Evolutionary conservation across 2,888 invertebrate genomes (phyloP), one percentile per base, ranked within the genome.

Genomic region (Calameuta idolon): DNA sequence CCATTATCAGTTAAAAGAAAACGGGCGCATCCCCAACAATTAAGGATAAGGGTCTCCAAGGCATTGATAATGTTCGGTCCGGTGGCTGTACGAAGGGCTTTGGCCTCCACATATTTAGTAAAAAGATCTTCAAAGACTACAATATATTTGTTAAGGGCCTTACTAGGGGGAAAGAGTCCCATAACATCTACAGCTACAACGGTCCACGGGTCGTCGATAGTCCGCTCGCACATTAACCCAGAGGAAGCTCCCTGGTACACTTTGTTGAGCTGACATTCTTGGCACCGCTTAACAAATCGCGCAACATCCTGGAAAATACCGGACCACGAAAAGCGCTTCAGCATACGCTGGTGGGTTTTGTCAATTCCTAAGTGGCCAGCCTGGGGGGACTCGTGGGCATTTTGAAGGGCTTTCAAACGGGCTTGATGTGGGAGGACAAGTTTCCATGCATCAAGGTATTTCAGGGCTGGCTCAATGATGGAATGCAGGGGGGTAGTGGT

Each of bases 11-110:
- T 55, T 34, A 82, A 74, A 81, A 86, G 0, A 9, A 9, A 74
- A 84, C 85, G 11, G 82, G 86, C 23, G 78, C 76, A 35, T 81
- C 85, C 85, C 84, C 85, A 78, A 73, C 74, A 1, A 83, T 86
- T 23, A 79, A 75, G 11, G 77, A 83, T 11, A 23, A 69, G 35
- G 80, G 83, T 71, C 74, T 82, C 55, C 4, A 75, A 23, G 0
- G 75, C 76, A 1, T 30, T 23, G 2, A 77, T 68, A 1, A 79
- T 71, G 2, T 74, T n/a, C 0, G 34, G 68, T 12, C 73, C 75
- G 11, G 68, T 80, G 34, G 75, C 69, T 3, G 69, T 68, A 12
- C 79, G 23, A 0, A 79, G n/a, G 55, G 79, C 74, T 11, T 76
- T 77, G 3, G 69, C 68, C 34, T 79, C 76, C 0, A 76, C 69